Conservation (phyloP, 2,797 vertebrate genomes). For the Todus mexicanus region DNA sequence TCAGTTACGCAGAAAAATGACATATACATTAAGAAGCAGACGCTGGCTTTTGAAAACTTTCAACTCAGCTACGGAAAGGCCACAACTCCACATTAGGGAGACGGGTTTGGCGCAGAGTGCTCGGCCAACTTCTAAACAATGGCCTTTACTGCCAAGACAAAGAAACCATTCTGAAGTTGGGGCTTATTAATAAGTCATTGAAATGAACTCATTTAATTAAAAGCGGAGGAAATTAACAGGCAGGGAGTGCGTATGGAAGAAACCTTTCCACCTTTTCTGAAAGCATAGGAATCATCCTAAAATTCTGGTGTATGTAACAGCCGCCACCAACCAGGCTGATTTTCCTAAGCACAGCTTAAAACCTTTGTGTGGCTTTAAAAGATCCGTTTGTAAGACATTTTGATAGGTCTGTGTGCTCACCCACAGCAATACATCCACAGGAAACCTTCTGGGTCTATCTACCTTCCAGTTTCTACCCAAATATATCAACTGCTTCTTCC, state of each 20-base stretch:
- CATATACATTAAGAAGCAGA: neutral
- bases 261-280: neutral
- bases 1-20: neutral
- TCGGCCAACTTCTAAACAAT: neutral
- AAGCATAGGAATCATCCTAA: neutral
- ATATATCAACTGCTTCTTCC: neutral
- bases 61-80: neutral
- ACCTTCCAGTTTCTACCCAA: neutral
- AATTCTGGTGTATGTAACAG: neutral
- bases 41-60: neutral
- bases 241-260: neutral
- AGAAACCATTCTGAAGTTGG: conserved; percentile 13
- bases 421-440: neutral
- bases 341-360: neutral
- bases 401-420: neutral
- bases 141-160: neutral
- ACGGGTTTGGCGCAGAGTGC: neutral
- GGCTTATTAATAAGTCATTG: neutral
- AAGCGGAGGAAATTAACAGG: neutral
- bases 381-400: neutral
- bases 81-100: neutral
- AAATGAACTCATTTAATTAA: conserved; percentile 7
- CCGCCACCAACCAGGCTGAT: neutral
- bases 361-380: neutral
- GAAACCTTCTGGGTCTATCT: neutral